phyloP scores from a whole-genome alignment of 1,140 invertebrate genomes.

The Temnothorax longispinosus region DNA sequence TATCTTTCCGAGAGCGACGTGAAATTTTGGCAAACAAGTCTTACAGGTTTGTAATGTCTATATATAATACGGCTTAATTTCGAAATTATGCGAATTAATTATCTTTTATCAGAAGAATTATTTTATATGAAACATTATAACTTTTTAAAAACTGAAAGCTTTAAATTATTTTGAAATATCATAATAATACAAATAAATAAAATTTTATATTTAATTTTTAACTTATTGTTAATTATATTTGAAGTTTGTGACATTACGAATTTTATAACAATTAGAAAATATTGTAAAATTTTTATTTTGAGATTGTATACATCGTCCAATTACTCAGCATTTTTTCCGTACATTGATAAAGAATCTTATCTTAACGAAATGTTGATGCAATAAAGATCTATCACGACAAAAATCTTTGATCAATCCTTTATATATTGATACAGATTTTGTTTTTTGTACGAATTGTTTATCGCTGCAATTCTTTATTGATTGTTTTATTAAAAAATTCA shows the following conservation, averaged over 20 bases:
- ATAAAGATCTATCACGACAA: neutral
- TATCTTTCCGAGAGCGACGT: neutral
- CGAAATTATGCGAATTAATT: too few species aligned
- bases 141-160: slow-evolving; percentile 5
- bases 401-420: neutral
- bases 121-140: neutral
- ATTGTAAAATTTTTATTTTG: too few species aligned
- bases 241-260: neutral
- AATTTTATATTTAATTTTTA: neutral
- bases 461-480: neutral
- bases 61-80: neutral
- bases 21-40: neutral
- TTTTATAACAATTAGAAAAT: too few species aligned
- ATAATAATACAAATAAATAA: neutral
- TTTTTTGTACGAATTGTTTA: neutral
- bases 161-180: neutral
- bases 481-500: neutral
- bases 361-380: neutral
- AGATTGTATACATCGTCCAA: neutral
- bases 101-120: neutral
- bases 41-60: neutral
- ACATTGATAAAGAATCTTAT: neutral
- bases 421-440: neutral
- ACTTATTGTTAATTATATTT: neutral
- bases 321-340: too few species aligned